A percentile compares a stretch with the other conserved stretches of the same genome.
Evolutionary conservation across 1,140 invertebrate species (phyloP).

Genomic region (Eubasilissa regina): DNA sequence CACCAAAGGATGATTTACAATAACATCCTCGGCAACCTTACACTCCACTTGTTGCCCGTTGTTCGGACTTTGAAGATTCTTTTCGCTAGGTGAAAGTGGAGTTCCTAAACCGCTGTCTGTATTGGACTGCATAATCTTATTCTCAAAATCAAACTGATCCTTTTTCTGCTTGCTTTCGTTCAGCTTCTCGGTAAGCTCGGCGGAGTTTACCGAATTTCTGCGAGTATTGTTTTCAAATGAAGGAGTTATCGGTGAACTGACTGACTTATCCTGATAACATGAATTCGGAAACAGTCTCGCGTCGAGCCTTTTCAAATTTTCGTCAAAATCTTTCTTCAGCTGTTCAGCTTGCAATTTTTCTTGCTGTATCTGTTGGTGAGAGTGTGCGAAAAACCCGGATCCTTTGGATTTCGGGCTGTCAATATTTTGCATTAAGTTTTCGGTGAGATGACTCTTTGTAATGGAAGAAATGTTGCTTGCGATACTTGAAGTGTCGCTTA

Average conservation of each 20-base stretch:
- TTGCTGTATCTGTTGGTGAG: conserved; percentile 77
- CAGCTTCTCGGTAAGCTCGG: conserved; percentile 36
- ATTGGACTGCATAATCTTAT: conserved; percentile 51
- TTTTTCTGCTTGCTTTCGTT: conserved; percentile 25
- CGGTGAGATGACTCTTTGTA: conserved; percentile 59
- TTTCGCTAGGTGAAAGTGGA: conserved; percentile 62
- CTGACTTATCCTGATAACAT: conserved; percentile 1
- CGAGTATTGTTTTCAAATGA: neutral
- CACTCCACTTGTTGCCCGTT: conserved; percentile 46
- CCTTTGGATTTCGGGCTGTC: conserved; percentile 68
- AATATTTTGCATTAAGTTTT: conserved; percentile 54
- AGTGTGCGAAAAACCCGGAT: conserved; percentile 77
- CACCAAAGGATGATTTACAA: conserved; percentile 71
- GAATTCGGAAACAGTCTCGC: conserved; percentile 61
- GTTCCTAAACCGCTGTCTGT: conserved; percentile 65
- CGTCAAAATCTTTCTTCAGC: conserved; percentile 69
- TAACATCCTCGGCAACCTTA: conserved; percentile 53
- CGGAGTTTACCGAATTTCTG: neutral
- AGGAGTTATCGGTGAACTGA: neutral
- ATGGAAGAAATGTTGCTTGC: conserved; percentile 33
- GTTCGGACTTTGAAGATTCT: conserved; percentile 51
- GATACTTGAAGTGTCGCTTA: conserved; percentile 49
- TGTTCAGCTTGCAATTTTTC: conserved; percentile 70
- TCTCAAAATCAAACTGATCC: conserved; percentile 39
- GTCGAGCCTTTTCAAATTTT: conserved; percentile 67